A percentile compares a stretch with the other conserved stretches of the same genome.
phyloP scores from a whole-genome alignment of 2,113 vertebrate species.

The Rhineura floridana region DNA sequence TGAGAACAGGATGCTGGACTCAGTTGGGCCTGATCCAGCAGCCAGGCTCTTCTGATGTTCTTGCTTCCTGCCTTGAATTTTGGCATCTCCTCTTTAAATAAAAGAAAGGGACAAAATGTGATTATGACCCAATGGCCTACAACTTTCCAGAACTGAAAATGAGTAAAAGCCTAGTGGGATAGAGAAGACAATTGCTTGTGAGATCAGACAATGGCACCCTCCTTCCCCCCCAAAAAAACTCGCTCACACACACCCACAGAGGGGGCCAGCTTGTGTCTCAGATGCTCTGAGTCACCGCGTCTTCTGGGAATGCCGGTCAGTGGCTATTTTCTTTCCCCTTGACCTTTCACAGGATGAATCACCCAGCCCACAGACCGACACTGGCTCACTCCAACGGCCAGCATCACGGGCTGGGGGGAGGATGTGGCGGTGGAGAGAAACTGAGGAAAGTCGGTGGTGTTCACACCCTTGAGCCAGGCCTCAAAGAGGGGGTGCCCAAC shows the following conservation, averaged over 20 bases:
- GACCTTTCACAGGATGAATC: constrained; percentile 56
- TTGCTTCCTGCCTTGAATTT: neutral
- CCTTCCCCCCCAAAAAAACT: neutral
- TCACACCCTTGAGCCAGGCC: too few relatives aligned
- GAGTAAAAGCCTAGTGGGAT: neutral
- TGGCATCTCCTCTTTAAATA: neutral
- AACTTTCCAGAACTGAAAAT: neutral
- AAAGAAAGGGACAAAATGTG: too few relatives aligned
- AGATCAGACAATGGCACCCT: neutral
- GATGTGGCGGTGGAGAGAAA: neutral
- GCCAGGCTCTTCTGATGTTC: too few relatives aligned
- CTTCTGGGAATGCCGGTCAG: neutral
- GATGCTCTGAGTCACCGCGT: constrained; percentile 49
- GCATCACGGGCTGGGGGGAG: too few relatives aligned
- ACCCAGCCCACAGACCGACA: constrained; percentile 25
- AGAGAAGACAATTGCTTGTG: accelerated
- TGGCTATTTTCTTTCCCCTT: constrained; percentile 38
- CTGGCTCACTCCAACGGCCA: neutral
- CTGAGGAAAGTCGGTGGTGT: neutral
- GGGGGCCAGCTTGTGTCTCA: neutral
- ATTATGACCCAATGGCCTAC: neutral
- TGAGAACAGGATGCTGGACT: too few relatives aligned
- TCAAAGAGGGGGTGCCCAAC: neutral
- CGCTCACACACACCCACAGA: neutral
- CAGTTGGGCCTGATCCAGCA: too few relatives aligned